A percentile compares a stretch with the other conserved stretches of the same genome.
phyloP scores from a whole-genome alignment of 2,797 vertebrate genomes.

The Premnoplex brunnescens region DNA sequence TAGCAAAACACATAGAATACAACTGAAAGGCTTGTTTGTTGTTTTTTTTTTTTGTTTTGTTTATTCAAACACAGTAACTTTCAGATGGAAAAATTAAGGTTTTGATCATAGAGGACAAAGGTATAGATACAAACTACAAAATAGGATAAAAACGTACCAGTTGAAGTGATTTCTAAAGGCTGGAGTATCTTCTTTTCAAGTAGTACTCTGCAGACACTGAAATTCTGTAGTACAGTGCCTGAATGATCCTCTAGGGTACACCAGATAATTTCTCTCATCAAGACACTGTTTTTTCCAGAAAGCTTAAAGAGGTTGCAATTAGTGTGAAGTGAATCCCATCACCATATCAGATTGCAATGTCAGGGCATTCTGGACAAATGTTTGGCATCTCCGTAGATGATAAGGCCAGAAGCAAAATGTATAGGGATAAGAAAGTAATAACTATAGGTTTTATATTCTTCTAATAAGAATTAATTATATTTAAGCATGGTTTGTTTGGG shows the following conservation, averaged over 20 bases:
- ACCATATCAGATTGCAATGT: not conserved
- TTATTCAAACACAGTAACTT: not conserved
- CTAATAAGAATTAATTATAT: not conserved
- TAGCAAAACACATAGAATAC: not conserved
- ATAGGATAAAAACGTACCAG: not conserved
- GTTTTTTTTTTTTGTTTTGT: not conserved
- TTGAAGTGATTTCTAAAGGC: not conserved
- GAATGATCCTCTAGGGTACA: not conserved
- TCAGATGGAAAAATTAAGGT: not conserved
- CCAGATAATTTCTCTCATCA: not conserved
- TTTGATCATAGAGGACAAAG: not conserved
- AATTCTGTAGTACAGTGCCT: not conserved
- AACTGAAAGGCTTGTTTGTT: not conserved
- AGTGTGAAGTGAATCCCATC: not conserved
- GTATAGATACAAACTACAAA: not conserved
- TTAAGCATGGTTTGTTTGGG: rapidly evolving
- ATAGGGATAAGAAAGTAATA: not conserved
- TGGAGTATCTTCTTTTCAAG: not conserved
- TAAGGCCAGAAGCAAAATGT: not conserved
- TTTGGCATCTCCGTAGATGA: not conserved
- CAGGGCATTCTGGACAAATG: not conserved
- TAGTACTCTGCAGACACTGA: not conserved
- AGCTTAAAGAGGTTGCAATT: not conserved
- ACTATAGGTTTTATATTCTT: not conserved
- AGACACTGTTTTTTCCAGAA: not conserved